Percentiles rank a stretch among this genome's conserved stretches.
phyloP scores from a whole-genome alignment of 2,113 vertebrate species.

The Mus pahari region DNA sequence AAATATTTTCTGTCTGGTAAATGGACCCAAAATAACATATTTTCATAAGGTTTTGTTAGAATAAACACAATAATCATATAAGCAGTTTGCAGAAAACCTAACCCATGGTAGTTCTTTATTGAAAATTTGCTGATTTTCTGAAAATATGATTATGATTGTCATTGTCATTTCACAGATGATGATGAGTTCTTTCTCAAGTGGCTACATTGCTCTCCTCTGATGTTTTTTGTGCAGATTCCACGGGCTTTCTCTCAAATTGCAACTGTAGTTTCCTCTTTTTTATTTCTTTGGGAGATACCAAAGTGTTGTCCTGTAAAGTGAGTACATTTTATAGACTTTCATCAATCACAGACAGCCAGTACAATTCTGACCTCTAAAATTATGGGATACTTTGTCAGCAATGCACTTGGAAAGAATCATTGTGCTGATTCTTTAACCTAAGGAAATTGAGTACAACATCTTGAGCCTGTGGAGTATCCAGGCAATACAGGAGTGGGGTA shows the following conservation, averaged over 20 bases:
- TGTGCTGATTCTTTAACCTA: neutral
- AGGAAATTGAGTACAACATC: neutral
- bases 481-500: neutral
- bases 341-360: neutral
- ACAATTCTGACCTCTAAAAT: slow-evolving; percentile 4
- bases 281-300: neutral
- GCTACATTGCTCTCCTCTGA: neutral
- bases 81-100: neutral
- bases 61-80: neutral
- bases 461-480: neutral
- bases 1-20: neutral
- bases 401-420: neutral
- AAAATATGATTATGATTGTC: neutral
- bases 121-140: neutral
- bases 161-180: neutral
- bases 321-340: slow-evolving; percentile 41
- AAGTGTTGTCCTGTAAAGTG: neutral
- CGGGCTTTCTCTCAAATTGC: slow-evolving; percentile 21
- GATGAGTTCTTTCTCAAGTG: neutral
- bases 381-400: neutral
- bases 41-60: neutral
- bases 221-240: neutral
- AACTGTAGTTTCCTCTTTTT: neutral
- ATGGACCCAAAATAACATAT: neutral
- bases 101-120: neutral